Base-by-base conservation (phyloP, 2,797 vertebrate species). In the Microctenopoma lineatum region DNA sequence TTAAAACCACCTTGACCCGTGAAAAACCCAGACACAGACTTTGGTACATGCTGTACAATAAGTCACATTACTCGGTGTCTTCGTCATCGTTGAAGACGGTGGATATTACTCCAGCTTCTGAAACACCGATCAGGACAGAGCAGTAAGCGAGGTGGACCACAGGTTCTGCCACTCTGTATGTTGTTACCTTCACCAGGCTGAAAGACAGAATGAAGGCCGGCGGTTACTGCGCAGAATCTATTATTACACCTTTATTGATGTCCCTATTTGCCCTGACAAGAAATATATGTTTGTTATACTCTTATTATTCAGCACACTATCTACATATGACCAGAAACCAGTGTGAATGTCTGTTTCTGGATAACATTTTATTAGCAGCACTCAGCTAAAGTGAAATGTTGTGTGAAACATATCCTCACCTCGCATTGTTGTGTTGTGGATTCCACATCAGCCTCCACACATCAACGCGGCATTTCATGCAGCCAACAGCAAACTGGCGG, bases 371-470 rank as follows among this genome's bases (percentile, higher is more conserved):
- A 29, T 29, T 5, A 4, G 27, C 27, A 29, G 27, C 27, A 29
- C 5, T 29, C 27, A 29, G 27, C 27, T 29, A 21, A 21, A 21
- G 21, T 21, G 2, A 21, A 21, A 21, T 21, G 21, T 21, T 21
- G 21, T 21, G 21, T 21, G 21, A 21, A 21, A 21, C 2, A 21
- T 21, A 21, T 21, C 21, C 21, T 21, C 21, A 21, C 21, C 88
- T 83, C 4, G 76, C 84, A 2, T 38, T 36, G 45, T 11, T 16
- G 11, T 27, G 76, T 16, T 85, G 72, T 26, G 65, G 57, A 48
- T 84, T 87, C 90, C 86, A 90, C 50, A 87, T 58, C 72, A 90
- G 21, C 66, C 84, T 92, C 88, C 90, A 94, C 41, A 93, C 66
- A 5, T 88, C 84, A 1, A 95, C 85, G 0, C 7, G 38, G 26